Evolutionary conservation across 2,888 invertebrate genomes (phyloP).

Genomic region (Melipona beecheii): DNA sequence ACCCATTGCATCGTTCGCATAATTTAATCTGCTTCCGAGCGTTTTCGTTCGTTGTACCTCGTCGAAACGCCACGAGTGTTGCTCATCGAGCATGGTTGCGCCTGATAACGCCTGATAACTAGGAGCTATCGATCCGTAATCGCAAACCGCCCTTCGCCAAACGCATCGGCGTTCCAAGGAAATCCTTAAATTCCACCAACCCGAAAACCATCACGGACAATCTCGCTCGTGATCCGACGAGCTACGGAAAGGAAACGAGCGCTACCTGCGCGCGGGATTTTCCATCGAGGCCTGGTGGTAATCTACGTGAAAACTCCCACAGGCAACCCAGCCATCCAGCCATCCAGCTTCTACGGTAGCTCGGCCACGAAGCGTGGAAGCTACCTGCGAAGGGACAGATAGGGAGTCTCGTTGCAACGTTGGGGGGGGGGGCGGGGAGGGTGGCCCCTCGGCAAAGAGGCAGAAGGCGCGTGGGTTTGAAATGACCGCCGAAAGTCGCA

Average conservation of each 20-base stretch:
- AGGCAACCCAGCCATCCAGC: neutral
- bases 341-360: neutral
- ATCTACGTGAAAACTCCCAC: slow-evolving; percentile 25
- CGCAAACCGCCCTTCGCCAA: neutral
- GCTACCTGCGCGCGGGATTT: slow-evolving; percentile 47
- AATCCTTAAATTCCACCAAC: neutral
- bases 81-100: neutral
- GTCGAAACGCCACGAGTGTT: slow-evolving; percentile 1
- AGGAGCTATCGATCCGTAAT: slow-evolving; percentile 12
- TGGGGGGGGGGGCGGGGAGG: neutral
- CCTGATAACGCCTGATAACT: neutral
- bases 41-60: neutral
- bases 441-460: slow-evolving; percentile 23
- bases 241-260: neutral
- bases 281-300: slow-evolving; percentile 33
- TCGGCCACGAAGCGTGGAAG: slow-evolving; percentile 15
- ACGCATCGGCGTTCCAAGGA: slow-evolving; percentile 11
- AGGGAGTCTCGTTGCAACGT: slow-evolving; percentile 40
- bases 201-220: neutral
- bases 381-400: slow-evolving; percentile 52
- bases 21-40: too few species aligned
- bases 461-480: slow-evolving; percentile 50
- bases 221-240: slow-evolving; percentile 3
- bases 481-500: slow-evolving; percentile 74
- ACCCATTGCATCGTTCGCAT: too few species aligned